Evolutionary conservation across 2,888 invertebrate genomes (phyloP), one percentile per base, ranked within the genome.

Genomic region (Disparrhopalites patrizii): DNA sequence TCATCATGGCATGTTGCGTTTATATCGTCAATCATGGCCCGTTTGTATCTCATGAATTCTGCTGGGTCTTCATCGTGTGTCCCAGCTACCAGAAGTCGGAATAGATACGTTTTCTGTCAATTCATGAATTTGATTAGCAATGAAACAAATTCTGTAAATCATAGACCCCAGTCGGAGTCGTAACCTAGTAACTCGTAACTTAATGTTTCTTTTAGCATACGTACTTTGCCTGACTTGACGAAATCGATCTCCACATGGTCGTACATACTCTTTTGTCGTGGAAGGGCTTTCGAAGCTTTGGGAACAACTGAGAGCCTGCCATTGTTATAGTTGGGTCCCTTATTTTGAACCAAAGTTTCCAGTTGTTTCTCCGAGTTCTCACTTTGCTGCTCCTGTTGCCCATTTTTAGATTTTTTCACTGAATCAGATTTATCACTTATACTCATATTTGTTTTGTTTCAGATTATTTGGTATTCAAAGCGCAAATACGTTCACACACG

Each of bases 1-100:
- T 74, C 74, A 52, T 62, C 67, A 60, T 69, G 66, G 20, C 67
- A 68, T 10, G 55, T 56, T 1, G 60, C 43, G 56, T 74, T 74
- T 47, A 71, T 68, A 10, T 51, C 52, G 2, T 71, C 68, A 15
- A 74, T 63, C 51, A 65, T 64, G 28, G 67, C 43, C 62, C 50
- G 61, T 33, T 67, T 65, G 52, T 60, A 71, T 1, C 58, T 66
- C 27, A 69, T 63, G 13, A 73, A 55, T 25, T 66, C 52, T 5
- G 30, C 47, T 15, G 68, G 62, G 20, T 61, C 63, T 47, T 69
- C 69, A 18, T 71, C 67, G 36, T 73, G 68, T 25, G 67, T 63
- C 38, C 71, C 73, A n/a, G 68, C 20, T 1, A 71, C 33, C 2
- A 72, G 54, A 1, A 71, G 60, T 13, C 73, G 70, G 40, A 68